phyloP scores from a whole-genome alignment of 2,888 invertebrate genomes.

The Vanessa cardui region DNA sequence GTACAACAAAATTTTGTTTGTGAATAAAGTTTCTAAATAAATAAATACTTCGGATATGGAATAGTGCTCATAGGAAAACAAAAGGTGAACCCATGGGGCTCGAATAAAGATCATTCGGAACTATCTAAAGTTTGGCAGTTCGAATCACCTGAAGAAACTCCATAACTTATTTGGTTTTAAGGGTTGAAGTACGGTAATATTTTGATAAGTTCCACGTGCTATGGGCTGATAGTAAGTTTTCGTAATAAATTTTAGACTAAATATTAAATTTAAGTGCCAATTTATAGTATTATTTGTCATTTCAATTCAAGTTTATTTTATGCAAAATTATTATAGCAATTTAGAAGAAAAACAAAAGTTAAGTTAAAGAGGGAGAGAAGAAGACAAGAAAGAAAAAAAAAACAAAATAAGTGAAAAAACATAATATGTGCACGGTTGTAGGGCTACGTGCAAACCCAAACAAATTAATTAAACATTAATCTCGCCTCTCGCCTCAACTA shows the following conservation, averaged over 20 bases:
- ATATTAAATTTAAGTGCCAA: not conserved
- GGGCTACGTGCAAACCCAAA: too few species aligned
- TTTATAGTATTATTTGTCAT: not conserved
- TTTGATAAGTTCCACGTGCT: slow-evolving; percentile 16
- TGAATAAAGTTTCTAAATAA: too few species aligned
- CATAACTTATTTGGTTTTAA: slow-evolving; percentile 28
- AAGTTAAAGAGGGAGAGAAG: too few species aligned
- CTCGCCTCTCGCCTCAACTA: too few species aligned
- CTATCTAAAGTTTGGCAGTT: slow-evolving; percentile 47
- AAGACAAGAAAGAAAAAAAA: too few species aligned
- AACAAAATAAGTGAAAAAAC: too few species aligned
- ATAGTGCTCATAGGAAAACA: slow-evolving; percentile 29
- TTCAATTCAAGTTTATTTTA: too few species aligned
- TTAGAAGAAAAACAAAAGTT: too few species aligned
- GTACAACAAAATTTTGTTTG: too few species aligned
- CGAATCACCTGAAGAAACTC: slow-evolving; percentile 42
- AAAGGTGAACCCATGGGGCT: slow-evolving; percentile 30
- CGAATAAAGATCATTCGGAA: slow-evolving; percentile 35
- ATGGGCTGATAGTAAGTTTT: not conserved
- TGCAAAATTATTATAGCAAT: too few species aligned
- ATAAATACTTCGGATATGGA: not conserved
- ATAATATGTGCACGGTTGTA: too few species aligned
- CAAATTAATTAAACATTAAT: too few species aligned
- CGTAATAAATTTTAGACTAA: not conserved
- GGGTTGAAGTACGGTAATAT: slow-evolving; percentile 35